Evolutionary conservation across 2,113 vertebrate species (phyloP).

Genomic region (Pimephales promelas): DNA sequence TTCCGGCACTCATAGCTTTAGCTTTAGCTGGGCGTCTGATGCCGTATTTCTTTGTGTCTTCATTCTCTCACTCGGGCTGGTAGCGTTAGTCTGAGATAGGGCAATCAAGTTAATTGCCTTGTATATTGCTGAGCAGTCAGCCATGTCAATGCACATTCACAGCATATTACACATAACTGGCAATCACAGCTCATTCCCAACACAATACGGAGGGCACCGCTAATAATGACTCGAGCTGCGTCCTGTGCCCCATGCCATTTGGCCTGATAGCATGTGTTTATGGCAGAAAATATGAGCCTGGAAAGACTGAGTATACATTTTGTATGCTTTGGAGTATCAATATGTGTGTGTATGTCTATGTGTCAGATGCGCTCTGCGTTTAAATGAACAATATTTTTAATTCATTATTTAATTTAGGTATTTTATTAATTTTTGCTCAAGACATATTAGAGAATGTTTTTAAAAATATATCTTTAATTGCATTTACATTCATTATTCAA

Average conservation of each 20-base stretch:
- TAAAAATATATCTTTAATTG: too few relatives aligned
- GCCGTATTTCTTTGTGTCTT: constrained; percentile 41
- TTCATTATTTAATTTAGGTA: too few relatives aligned
- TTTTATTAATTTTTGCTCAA: neutral
- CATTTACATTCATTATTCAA: neutral
- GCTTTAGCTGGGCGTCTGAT: constrained; percentile 7
- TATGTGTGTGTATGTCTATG: neutral
- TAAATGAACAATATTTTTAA: neutral
- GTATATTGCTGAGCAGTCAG: constrained; percentile 61
- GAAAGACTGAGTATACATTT: neutral
- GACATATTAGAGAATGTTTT: neutral
- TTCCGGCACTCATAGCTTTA: constrained; percentile 5
- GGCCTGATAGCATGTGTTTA: constrained; percentile 31
- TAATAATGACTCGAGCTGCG: constrained; percentile 53
- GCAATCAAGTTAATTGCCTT: constrained; percentile 60
- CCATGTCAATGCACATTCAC: constrained; percentile 59
- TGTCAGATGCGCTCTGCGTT: neutral
- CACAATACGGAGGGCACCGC: constrained; percentile 44
- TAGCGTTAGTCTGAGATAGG: constrained; percentile 56
- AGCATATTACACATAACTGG: constrained; percentile 55
- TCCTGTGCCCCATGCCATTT: constrained; percentile 42
- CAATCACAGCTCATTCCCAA: constrained; percentile 55
- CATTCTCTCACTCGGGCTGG: constrained; percentile 44
- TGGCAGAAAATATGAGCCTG: constrained; percentile 2
- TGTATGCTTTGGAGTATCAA: neutral